A percentile compares a stretch with the other conserved stretches of the same genome.
These are phyloP conservation scores for Sphaerodactylus townsendi DNA, from an alignment of 2,113 vertebrate species.

Conservation along the genomic window DNA sequence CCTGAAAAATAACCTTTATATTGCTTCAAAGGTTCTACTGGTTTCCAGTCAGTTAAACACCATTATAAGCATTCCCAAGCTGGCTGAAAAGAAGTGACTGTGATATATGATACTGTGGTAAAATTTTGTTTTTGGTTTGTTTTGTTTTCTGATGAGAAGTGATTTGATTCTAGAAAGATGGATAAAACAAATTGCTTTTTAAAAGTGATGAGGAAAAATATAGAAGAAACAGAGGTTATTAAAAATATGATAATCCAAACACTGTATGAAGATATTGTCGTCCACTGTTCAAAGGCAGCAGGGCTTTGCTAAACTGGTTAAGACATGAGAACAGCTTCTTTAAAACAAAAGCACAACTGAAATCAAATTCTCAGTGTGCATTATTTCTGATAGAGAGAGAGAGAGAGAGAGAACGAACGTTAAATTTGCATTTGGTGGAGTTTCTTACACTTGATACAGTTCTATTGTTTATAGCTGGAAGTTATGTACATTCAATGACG, in stretches of 20 bases:
- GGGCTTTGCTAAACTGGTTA: neutral
- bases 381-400: neutral
- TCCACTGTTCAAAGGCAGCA: neutral
- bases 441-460: conserved; percentile 22
- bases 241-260: conserved; percentile 27
- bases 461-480: conserved; percentile 32
- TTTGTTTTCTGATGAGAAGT: neutral
- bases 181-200: neutral
- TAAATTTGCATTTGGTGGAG: conserved; percentile 7
- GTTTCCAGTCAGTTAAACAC: neutral
- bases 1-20: neutral
- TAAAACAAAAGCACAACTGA: neutral
- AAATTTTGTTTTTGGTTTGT: rapidly evolving
- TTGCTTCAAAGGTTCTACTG: neutral
- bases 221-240: conserved; percentile 10
- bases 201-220: neutral
- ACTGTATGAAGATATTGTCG: conserved; percentile 23
- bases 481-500: neutral
- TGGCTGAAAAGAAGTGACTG: rapidly evolving
- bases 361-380: neutral
- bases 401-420: neutral
- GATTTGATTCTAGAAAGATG: neutral
- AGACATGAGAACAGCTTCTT: conserved; percentile 15
- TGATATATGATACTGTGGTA: neutral
- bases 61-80: neutral